Evolutionary conservation across 2,113 vertebrate species (phyloP).

Genomic region (Mus spicilegus): DNA sequence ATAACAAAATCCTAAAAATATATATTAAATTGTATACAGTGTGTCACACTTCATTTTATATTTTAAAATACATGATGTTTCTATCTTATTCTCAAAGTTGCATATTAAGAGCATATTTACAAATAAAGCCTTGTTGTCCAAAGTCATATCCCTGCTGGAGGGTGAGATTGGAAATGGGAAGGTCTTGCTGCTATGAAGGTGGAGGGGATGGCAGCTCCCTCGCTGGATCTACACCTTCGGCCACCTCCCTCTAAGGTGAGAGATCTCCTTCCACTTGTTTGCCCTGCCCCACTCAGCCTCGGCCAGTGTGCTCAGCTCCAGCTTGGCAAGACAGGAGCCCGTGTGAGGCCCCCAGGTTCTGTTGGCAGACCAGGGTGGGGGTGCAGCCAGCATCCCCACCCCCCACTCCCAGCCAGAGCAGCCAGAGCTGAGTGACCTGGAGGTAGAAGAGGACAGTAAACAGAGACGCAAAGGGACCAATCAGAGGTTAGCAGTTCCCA

Average conservation of each 20-base stretch:
- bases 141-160: constrained; percentile 65
- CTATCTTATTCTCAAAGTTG: constrained; percentile 83
- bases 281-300: background rate
- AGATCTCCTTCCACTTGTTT: background rate
- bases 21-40: constrained; percentile 89
- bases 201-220: background rate
- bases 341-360: background rate
- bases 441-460: constrained; percentile 76
- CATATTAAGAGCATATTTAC: constrained; percentile 84
- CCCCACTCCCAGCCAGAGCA: constrained; percentile 23
- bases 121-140: constrained; percentile 78
- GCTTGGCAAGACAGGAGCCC: background rate
- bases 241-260: background rate
- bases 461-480: constrained; percentile 61
- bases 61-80: constrained; percentile 82
- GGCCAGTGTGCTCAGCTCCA: background rate
- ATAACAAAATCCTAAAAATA: constrained; percentile 88
- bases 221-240: background rate
- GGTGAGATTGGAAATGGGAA: constrained; percentile 57
- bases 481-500: constrained; percentile 29
- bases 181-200: accelerated
- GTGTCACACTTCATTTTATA: constrained; percentile 82
- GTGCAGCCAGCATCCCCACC: constrained; percentile 32
- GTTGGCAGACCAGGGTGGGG: background rate
- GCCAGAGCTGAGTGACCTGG: constrained; percentile 70